Evolutionary conservation across 2,888 invertebrate genomes (phyloP).

Genomic region (Biston betularia): DNA sequence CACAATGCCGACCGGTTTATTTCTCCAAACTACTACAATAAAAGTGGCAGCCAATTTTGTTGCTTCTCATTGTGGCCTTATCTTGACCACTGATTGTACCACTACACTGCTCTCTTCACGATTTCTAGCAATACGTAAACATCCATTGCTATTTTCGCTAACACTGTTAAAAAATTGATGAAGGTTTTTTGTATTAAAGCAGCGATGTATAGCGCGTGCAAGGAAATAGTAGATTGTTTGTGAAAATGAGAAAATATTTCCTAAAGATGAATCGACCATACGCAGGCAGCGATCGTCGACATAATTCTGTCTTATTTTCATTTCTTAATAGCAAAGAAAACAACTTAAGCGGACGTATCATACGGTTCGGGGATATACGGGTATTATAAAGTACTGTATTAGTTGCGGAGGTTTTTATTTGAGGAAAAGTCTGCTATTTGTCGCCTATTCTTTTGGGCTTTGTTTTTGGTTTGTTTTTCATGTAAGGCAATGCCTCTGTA

Average conservation of each 20-base stretch:
- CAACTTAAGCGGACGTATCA: conserved; percentile 44
- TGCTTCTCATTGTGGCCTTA: conserved; percentile 46
- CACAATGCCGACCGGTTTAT: conserved; percentile 34
- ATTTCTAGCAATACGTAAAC: not conserved
- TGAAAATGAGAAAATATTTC: conserved; percentile 30
- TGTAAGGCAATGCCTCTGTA: not conserved
- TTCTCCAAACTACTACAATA: conserved; percentile 39
- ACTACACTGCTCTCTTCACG: conserved; percentile 1
- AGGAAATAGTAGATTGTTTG: not conserved
- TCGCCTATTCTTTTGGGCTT: conserved; percentile 11
- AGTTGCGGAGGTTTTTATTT: conserved; percentile 19
- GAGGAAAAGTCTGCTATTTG: conserved; percentile 28
- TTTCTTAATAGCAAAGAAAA: conserved; percentile 48
- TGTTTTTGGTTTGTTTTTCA: conserved; percentile 10
- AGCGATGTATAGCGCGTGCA: conserved; percentile 12
- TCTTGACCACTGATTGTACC: conserved; percentile 43
- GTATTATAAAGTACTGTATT: conserved; percentile 32
- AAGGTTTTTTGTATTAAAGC: not conserved
- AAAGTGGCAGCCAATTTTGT: conserved; percentile 45
- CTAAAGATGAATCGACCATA: conserved; percentile 33
- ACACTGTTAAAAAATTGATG: accelerated
- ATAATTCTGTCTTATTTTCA: conserved; percentile 44
- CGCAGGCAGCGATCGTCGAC: conserved; percentile 39
- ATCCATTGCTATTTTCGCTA: conserved; percentile 23
- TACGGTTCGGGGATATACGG: conserved; percentile 40